Conservation (phyloP, 2,797 vertebrate species). For the Liasis olivaceus region DNA sequence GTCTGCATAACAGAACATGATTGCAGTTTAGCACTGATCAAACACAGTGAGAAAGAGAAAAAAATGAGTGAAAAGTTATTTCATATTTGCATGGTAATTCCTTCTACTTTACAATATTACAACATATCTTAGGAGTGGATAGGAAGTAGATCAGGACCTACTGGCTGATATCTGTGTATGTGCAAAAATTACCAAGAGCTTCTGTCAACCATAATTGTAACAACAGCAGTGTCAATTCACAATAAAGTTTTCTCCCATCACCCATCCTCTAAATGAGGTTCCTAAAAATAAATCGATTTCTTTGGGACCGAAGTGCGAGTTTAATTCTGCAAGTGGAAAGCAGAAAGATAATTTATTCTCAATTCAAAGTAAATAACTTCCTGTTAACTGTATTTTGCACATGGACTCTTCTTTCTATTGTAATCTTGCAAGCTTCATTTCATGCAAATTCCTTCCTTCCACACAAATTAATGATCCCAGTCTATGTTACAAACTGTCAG, state of each 20-base stretch:
- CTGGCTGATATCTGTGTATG: background rate
- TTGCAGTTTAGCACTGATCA: background rate
- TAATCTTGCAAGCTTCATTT: background rate
- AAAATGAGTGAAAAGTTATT: background rate
- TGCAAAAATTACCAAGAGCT: background rate
- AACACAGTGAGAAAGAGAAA: background rate
- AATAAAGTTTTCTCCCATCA: background rate
- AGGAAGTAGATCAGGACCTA: background rate
- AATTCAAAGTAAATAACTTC: background rate
- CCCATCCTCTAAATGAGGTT: background rate
- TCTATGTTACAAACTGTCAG: background rate
- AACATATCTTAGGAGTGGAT: background rate
- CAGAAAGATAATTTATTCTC: background rate
- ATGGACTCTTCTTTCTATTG: background rate
- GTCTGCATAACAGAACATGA: constrained; percentile 68
- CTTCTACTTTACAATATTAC: background rate
- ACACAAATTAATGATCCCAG: background rate
- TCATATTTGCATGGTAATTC: background rate
- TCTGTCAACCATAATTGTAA: background rate
- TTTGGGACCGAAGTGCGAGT: background rate
- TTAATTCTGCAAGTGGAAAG: background rate
- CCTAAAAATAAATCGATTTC: background rate
- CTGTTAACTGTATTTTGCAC: background rate
- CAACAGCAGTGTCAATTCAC: background rate
- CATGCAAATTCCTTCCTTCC: background rate